These are phyloP conservation scores for Selene dorsalis DNA, from an alignment of 2,797 vertebrate genomes.

Conservation along the genomic window DNA sequence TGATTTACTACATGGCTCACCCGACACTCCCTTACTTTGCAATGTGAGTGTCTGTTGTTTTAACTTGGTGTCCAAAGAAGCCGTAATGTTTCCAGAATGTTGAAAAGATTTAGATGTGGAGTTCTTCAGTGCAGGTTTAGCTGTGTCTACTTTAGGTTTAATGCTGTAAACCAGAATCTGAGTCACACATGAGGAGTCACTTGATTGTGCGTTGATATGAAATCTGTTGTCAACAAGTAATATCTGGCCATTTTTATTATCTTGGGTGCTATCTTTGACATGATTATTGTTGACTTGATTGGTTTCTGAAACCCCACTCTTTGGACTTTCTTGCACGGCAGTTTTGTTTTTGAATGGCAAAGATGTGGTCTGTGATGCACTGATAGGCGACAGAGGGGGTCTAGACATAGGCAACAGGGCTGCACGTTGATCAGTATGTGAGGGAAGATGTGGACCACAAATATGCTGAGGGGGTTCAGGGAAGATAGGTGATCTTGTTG, in stretches of 20 bases:
- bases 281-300: slow-evolving; percentile 53
- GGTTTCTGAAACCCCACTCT: slow-evolving; percentile 29
- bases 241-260: slow-evolving; percentile 38
- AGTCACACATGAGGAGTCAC: slow-evolving; percentile 61
- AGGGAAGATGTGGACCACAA: slow-evolving; percentile 22
- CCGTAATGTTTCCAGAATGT: slow-evolving; percentile 30
- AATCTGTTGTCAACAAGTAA: slow-evolving; percentile 70
- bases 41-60: slow-evolving; percentile 44
- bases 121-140: slow-evolving; percentile 32
- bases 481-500: slow-evolving; percentile 52
- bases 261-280: slow-evolving; percentile 15
- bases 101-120: slow-evolving; percentile 49
- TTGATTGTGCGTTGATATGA: slow-evolving; percentile 45
- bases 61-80: slow-evolving; percentile 59
- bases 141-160: slow-evolving; percentile 54
- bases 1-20: slow-evolving; percentile 40
- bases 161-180: slow-evolving; percentile 75
- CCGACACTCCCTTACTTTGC: slow-evolving; percentile 39
- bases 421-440: slow-evolving; percentile 20
- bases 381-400: slow-evolving; percentile 25
- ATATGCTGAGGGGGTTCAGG: slow-evolving; percentile 40
- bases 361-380: slow-evolving; percentile 20
- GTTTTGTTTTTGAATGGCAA: slow-evolving; percentile 47
- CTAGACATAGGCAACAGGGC: slow-evolving; percentile 19
- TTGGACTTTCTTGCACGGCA: slow-evolving; percentile 21